Base-by-base conservation (phyloP, 1,140 invertebrate species). In the Penaeus japonicus region DNA sequence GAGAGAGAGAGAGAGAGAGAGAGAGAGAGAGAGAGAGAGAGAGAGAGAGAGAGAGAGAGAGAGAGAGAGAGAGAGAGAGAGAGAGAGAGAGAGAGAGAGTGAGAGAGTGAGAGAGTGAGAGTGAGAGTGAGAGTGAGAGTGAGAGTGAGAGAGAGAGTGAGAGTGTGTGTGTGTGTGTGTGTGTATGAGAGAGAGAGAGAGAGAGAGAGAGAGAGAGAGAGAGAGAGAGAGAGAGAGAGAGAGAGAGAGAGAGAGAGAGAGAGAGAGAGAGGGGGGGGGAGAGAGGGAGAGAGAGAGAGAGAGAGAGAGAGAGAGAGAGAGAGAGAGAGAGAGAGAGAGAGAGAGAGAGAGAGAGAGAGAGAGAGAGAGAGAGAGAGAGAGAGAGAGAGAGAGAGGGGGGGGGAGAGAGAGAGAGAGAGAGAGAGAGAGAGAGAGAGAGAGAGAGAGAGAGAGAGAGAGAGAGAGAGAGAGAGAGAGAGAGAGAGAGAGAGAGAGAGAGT, bases 211-310 rank as follows among this genome's bases (percentile, higher is more conserved):
- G 78, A 53, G 78, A 53, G 47, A 53, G 78, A 80, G 39, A 53
- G 78, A 53, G 47, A 80, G 35, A 80, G 78, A 53, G 78, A 80
- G 78, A 18, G 39, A 53, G 75, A 32, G 75, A 78, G 75, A 78
- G 75, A 32, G 27, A 22, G 27, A 39, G 75, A 22, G 17, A 24
- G 77, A 53, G 18, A 10, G 39, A 30, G 39, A 57, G 39, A 22
- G 24, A 24, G 7, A 81, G 53, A 24, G 57, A 59, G 1, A 18
- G 30, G 22, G 22, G 24, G n/a, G 39, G 35, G 55, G 12, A 7
- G 53, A 24, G 55, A 20, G n/a, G 18, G 35, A 18, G 35, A n/a
- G 15, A 24, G 47, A 17, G 4, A 4, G 17, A 39, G 53, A 24
- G 4, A 47, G 15, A 54, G 4, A 39, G 18, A 22, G 24, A 22